Percentiles rank a stretch among this genome's conserved stretches.
Evolutionary conservation across 1,140 invertebrate species (phyloP).

Genomic region (Acromyrmex echinatior): DNA sequence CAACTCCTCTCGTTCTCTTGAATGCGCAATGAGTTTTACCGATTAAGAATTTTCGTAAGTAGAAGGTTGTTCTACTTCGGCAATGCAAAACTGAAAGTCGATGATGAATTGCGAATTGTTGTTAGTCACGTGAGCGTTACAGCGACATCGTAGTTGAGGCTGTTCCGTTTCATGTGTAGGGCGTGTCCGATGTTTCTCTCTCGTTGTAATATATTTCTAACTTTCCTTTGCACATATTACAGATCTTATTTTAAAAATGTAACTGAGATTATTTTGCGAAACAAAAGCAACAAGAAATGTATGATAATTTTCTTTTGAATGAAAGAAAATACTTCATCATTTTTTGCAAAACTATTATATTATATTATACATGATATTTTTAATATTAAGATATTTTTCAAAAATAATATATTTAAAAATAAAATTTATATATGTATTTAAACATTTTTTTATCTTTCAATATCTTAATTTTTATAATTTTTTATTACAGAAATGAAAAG

Average conservation of each 20-base stretch:
- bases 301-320: neutral
- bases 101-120: conserved; percentile 48
- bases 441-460: neutral
- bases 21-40: conserved; percentile 37
- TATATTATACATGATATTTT: conserved; percentile 1
- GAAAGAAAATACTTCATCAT: neutral
- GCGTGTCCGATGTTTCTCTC: conserved; percentile 38
- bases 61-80: conserved; percentile 48
- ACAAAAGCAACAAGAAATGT: neutral
- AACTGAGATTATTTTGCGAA: neutral
- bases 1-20: conserved; percentile 28
- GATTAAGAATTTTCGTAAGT: conserved; percentile 38
- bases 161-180: conserved; percentile 44
- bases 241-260: neutral
- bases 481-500: neutral
- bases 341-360: neutral
- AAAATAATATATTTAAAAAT: conserved; percentile 3
- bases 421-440: neutral
- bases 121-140: neutral
- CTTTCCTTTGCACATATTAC: neutral
- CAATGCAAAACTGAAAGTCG: conserved; percentile 22
- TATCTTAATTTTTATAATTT: too few species aligned
- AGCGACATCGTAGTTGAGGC: conserved; percentile 6
- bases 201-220: neutral
- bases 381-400: neutral